Evolutionary conservation across 2,113 vertebrate species (phyloP).

Genomic region (Anarrhichthys ocellatus): DNA sequence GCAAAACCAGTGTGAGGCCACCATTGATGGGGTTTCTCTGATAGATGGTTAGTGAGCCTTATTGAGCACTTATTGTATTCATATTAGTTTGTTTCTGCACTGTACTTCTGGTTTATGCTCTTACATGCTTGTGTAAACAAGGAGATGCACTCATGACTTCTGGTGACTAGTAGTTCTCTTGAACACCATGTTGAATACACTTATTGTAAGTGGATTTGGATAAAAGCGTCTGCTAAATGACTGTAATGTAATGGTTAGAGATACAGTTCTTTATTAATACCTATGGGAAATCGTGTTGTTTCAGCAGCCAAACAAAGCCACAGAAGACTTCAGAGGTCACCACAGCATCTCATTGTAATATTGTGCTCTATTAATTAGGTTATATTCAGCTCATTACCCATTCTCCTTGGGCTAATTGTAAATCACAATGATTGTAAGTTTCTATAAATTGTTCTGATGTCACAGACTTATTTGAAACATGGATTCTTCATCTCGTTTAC

Average conservation of each 20-base stretch:
- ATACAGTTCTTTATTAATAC: background rate
- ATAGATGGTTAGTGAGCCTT: no score
- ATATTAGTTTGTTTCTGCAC: no score
- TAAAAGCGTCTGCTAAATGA: no score
- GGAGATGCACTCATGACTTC: no score
- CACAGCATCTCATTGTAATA: conserved; percentile 15
- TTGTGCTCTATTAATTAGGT: conserved; percentile 28
- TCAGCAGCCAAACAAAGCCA: background rate
- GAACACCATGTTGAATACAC: no score
- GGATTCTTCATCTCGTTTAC: background rate
- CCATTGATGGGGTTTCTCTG: background rate
- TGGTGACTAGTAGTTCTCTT: no score
- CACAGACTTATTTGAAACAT: conserved; percentile 1
- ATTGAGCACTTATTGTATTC: no score
- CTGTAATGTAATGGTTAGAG: background rate
- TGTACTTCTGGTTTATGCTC: no score
- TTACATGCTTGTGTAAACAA: no score
- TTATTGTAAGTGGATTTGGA: no score
- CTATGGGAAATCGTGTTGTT: background rate
- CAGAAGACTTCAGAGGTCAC: conserved; percentile 6
- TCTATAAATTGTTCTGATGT: conserved; percentile 10
- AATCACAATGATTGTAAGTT: conserved; percentile 33
- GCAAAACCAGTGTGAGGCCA: background rate
- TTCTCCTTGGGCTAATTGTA: conserved; percentile 7
- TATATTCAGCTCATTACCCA: conserved; percentile 18